Evolutionary conservation across 2,797 vertebrate genomes (phyloP), one percentile per base, ranked within the genome.

Genomic region (Huso huso): DNA sequence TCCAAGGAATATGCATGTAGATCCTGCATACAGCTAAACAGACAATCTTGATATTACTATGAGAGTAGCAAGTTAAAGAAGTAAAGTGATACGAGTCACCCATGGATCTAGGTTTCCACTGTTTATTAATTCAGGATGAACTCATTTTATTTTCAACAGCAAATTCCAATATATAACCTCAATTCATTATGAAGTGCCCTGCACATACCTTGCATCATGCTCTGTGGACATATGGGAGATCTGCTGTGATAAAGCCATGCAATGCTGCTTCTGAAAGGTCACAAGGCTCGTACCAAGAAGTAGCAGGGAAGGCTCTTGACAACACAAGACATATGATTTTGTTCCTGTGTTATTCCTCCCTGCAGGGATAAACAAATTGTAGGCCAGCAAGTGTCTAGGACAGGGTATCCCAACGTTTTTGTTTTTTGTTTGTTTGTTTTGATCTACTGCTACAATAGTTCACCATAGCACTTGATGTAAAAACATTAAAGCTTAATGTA

Each of bases 351-450:
- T 84, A 78, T 77, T 80, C 81, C 79, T 62, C 79, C 84, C 84
- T 71, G 82, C 80, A 77, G 87, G 88, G 86, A 83, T 88, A 85
- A 89, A 88, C 86, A 86, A 88, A 88, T 88, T 88, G 86, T 87
- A 84, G 83, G 84, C 84, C 84, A 85, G 82, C 83, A 11, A 18
- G 12, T 10, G 18, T 8, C 18, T 8, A 6, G 48, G 7, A 37
- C 48, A 62, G 9, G 10, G 53, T 10, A 55, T 55, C 53, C 6
- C 7, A n/a, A 55, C 7, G 0, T 55, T 55, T 55, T 55, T n/a
- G n/a, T 4, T 55, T 55, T 9, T 55, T 10, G n/a, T 55, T 55
- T 37, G 37, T 37, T 37, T 37, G 5, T 37, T 37, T 37, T 37
- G 37, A 37, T 37, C 37, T 37, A 37, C 37, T 37, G 37, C 37